Evolutionary conservation across 2,797 vertebrate species (phyloP).

Genomic region (Schizothorax lantsangensis): DNA sequence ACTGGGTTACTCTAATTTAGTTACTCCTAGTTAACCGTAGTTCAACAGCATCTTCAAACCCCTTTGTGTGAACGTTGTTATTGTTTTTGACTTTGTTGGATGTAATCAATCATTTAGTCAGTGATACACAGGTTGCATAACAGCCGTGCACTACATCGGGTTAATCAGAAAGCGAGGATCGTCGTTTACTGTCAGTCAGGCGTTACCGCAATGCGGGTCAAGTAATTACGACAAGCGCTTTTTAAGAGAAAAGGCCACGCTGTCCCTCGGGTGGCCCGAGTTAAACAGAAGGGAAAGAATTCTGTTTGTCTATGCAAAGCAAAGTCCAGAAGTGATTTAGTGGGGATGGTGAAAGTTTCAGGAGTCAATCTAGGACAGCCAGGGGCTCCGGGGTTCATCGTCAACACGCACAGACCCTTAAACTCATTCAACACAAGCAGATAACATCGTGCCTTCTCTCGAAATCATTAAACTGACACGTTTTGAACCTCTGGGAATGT

Average conservation of each 20-base stretch:
- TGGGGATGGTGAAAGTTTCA: conserved; percentile 55
- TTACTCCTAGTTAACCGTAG: background rate
- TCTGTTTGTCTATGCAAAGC: conserved; percentile 50
- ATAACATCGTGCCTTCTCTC: conserved; percentile 38
- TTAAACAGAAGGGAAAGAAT: conserved; percentile 24
- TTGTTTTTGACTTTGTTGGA: background rate
- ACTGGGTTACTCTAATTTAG: background rate
- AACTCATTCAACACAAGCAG: conserved; percentile 40
- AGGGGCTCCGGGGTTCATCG: conserved; percentile 33
- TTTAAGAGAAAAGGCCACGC: conserved; percentile 2
- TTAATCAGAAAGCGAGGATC: conserved; percentile 8
- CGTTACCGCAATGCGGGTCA: background rate
- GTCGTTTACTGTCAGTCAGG: background rate
- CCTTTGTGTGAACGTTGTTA: background rate
- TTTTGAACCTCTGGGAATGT: conserved; percentile 6
- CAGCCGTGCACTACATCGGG: conserved; percentile 5
- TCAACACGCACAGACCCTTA: conserved; percentile 23
- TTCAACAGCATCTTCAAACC: background rate
- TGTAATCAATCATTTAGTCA: background rate
- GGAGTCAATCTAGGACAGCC: conserved; percentile 54
- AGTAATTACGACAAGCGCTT: background rate
- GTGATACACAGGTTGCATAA: conserved; percentile 14
- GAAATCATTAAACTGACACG: conserved; percentile 49
- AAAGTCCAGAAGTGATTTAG: conserved; percentile 59
- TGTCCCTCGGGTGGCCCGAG: background rate